Base-by-base conservation (phyloP, 1,140 invertebrate genomes). In the Palaemon carinicauda region DNA sequence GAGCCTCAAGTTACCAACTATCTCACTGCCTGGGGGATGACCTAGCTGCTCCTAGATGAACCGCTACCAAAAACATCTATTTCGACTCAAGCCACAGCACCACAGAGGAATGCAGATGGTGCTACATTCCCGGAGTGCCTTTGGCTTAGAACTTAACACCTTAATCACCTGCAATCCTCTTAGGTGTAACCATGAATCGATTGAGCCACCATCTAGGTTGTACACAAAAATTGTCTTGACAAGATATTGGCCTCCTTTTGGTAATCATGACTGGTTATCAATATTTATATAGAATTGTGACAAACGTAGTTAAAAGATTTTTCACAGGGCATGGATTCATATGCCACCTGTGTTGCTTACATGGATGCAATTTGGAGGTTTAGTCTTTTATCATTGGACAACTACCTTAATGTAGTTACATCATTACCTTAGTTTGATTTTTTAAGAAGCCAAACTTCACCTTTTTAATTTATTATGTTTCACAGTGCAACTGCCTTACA, bases 401-500 rank as follows among this genome's bases (percentile, higher is more conserved):
- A 86, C 84, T 86, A 86, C 84, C 53, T 80, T 69, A 41, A 56
- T 86, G 84, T 74, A 86, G 84, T 86, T 80, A 86, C 77, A 86
- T 86, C 84, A 86, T 86, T 86, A 86, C 84, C 84, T 86, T 86
- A 86, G 84, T 86, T 86, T 86, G 84, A 86, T 86, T 86, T 86
- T 69, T 83, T 80, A 86, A 86, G 80, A 82, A 87, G 80, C 79
- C 85, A 87, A 87, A 87, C 85, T 84, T 84, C 85, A 87, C 85
- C 85, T 87, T 82, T 73, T 41, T 41, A 41, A 41, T 87, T 81
- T 82, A 60, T 81, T 78, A 81, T 87, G 85, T 87, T 87, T 87
- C 85, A 87, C 85, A 82, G 79, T 87, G 85, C 85, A 87, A 87
- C 85, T 87, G 85, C 85, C 85, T 87, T 87, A 87, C 85, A 87